Base-by-base conservation (phyloP, 2,113 vertebrate genomes). In the Dasypus novemcinctus region DNA sequence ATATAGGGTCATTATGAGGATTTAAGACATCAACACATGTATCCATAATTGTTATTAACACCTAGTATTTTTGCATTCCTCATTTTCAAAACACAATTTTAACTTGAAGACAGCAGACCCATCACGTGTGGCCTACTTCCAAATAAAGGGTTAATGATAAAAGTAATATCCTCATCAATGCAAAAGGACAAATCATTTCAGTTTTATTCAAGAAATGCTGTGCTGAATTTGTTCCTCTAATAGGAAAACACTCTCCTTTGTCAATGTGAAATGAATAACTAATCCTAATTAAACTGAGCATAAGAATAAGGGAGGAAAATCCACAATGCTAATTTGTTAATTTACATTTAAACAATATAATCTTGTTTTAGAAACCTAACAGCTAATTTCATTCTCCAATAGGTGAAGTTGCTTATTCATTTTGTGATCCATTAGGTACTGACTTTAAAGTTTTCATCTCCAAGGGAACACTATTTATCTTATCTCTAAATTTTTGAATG, bases 371-470 rank as follows among this genome's bases (percentile, higher is more conserved):
- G 87, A 92, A 5, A 0, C 9, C 4, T 71, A 54, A 63, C 2
- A 76, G 27, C 2, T 20, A 71, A 64, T 92, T 93, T 90, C 31
- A 92, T 83, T 95, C 27, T 96, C 25, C 43, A 78, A 64, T 88
- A 93, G 12, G 2, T 76, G 49, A 92, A 43, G 95, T 95, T 87
- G 23, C 33, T 95, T 97, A 95, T 97, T 59, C 93, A 15, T 90
- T 8, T 29, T 95, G 36, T 81, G 13, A 90, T 90, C 7, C 59
- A 92, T 23, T 90, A 72, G 21, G 21, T 90, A 57, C 57, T 95
- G 75, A 84, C 81, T 95, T 95, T 92, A 64, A 61, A 84, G 5
- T 93, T 93, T 90, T 9, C 31, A 10, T 93, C 54, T 95, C n/a
- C 15, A 81, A 82, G 25, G 7, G 57, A 96, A 87, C 18, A 71